Conservation (phyloP, 2,888 invertebrate species). For the Coecobrya sp. region DNA sequence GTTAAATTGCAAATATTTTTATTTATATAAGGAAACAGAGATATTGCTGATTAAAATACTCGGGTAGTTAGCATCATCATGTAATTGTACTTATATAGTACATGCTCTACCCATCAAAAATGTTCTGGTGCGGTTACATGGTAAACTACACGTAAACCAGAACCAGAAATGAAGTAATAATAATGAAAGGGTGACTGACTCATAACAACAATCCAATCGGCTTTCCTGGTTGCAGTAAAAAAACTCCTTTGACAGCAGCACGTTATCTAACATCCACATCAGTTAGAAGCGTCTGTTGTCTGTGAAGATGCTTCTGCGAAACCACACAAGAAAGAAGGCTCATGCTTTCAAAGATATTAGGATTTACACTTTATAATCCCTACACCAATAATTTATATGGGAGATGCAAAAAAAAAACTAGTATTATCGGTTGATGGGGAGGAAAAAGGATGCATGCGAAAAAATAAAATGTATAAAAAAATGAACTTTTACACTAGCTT, state of each 20-base stretch:
- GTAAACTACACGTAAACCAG: background rate
- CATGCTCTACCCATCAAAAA: background rate
- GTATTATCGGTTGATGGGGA: slow-evolving; percentile 45
- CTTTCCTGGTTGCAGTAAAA: slow-evolving; percentile 52
- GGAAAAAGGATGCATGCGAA: background rate
- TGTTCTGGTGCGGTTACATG: background rate
- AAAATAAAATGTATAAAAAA: slow-evolving; percentile 18
- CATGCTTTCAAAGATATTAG: background rate
- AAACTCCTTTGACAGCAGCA: slow-evolving; percentile 34
- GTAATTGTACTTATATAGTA: too few species aligned
- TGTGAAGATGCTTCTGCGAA: background rate
- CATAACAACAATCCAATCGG: slow-evolving; percentile 44
- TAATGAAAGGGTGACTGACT: slow-evolving; percentile 66
- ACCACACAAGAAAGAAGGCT: background rate
- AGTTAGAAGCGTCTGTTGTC: background rate
- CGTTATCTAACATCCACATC: background rate
- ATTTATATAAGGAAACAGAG: too few species aligned
- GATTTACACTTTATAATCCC: slow-evolving; percentile 14
- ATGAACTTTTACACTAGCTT: slow-evolving; percentile 30
- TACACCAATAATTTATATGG: slow-evolving; percentile 9
- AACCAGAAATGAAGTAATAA: slow-evolving; percentile 49
- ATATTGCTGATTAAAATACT: too few species aligned
- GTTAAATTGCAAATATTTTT: too few species aligned
- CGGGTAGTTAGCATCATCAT: background rate
- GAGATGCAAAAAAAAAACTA: slow-evolving; percentile 47